These are phyloP conservation scores for Telenomus remus DNA, from an alignment of 1,140 invertebrate genomes.

Conservation along the genomic window DNA sequence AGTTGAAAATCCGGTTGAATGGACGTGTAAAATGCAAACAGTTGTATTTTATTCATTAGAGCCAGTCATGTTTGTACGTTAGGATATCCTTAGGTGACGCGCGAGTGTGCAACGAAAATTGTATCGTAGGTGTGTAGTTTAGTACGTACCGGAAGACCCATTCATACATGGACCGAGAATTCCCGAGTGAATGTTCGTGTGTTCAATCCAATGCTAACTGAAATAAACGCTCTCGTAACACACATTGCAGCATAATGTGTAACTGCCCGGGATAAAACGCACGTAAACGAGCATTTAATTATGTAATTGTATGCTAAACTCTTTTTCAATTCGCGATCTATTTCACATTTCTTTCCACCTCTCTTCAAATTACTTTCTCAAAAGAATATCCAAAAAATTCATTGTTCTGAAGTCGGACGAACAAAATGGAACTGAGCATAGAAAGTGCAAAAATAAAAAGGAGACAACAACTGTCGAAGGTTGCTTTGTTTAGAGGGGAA, in stretches of 20 bases:
- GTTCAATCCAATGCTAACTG: constrained; percentile 12
- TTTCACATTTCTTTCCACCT: no score
- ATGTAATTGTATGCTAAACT: constrained; percentile 4
- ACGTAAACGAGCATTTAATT: constrained; percentile 6
- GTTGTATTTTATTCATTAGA: no score
- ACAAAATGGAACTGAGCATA: no score
- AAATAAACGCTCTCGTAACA: constrained; percentile 24
- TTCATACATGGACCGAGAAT: constrained; percentile 6
- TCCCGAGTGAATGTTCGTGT: not conserved
- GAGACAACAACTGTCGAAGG: not conserved
- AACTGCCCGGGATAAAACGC: not conserved
- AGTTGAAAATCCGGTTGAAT: no score
- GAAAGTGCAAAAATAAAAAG: no score
- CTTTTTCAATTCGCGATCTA: not conserved
- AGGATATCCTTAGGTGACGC: no score
- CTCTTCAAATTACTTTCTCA: no score
- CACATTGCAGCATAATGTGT: constrained; percentile 7
- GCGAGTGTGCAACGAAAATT: no score
- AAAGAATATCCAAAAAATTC: no score
- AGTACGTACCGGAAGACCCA: constrained; percentile 6
- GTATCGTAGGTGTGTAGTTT: constrained; percentile 8
- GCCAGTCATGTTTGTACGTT: no score
- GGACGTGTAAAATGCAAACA: no score
- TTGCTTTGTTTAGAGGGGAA: not conserved
- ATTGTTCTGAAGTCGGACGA: no score